phyloP scores from a whole-genome alignment of 2,113 vertebrate genomes.

The Ictidomys tridecemlineatus region DNA sequence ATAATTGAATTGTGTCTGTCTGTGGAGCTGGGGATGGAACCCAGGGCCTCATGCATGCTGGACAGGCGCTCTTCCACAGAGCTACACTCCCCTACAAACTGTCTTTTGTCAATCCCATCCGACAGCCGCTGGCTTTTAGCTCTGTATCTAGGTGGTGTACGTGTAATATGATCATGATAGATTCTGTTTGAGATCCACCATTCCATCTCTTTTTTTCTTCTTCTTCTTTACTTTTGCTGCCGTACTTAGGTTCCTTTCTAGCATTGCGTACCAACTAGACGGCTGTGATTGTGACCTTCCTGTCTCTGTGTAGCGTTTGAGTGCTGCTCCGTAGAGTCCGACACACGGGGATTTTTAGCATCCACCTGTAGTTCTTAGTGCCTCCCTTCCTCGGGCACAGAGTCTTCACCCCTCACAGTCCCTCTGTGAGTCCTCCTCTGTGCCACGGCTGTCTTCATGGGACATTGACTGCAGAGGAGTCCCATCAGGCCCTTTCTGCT shows the following conservation, averaged over 20 bases:
- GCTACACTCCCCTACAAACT: no score
- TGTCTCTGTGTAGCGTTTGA: neutral
- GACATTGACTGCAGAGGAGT: neutral
- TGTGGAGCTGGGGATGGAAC: neutral
- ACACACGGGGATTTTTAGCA: neutral
- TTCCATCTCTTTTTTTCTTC: neutral
- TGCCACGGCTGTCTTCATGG: neutral
- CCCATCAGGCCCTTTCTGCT: neutral
- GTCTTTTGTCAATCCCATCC: neutral
- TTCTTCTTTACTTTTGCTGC: neutral
- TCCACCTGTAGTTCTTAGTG: neutral
- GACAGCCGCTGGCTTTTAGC: neutral
- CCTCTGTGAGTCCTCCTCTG: neutral
- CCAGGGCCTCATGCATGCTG: neutral
- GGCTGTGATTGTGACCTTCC: neutral
- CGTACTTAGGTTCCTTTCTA: neutral
- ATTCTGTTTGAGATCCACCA: neutral
- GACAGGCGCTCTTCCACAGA: neutral
- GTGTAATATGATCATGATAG: neutral
- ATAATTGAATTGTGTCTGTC: neutral
- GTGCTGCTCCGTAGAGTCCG: neutral
- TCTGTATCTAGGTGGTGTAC: neutral
- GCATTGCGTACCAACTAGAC: neutral
- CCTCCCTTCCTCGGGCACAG: neutral
- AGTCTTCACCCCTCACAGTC: neutral